Evolutionary conservation across 92 coral and sea anemone genomes (phyloP).

Genomic region (Porites evermanni): DNA sequence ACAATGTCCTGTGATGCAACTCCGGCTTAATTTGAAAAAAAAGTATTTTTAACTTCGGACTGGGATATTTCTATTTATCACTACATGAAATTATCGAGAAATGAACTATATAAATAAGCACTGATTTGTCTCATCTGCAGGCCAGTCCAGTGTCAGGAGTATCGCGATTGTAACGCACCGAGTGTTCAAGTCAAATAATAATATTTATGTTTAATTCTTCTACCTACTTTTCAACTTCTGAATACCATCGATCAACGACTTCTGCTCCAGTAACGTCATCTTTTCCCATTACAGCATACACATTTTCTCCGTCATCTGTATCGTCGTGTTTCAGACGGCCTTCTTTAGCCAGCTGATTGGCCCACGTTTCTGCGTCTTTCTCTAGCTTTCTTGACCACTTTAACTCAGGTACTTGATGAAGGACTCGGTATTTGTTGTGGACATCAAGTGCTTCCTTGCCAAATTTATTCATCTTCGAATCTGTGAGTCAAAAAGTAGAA

Average conservation of each 20-base stretch:
- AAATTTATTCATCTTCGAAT: constrained; percentile 57
- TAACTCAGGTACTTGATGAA: constrained; percentile 81
- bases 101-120: no score
- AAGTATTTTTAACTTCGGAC: no score
- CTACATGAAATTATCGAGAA: no score
- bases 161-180: no score
- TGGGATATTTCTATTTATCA: no score
- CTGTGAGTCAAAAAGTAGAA: background rate
- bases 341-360: constrained; percentile 81
- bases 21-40: no score
- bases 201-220: no score
- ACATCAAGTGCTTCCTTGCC: constrained; percentile 68
- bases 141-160: no score
- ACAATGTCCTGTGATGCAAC: no score
- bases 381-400: constrained; percentile 84
- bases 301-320: constrained; percentile 87
- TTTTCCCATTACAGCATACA: constrained; percentile 67
- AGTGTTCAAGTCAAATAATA: no score
- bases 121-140: no score
- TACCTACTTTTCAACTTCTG: constrained; percentile 76
- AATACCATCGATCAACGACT: constrained; percentile 86
- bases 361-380: constrained; percentile 92
- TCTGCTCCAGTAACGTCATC: constrained; percentile 71
- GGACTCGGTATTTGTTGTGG: constrained; percentile 84
- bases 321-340: constrained; percentile 78